Conservation (phyloP, 2,797 vertebrate genomes). For the Hipposideros larvatus region DNA sequence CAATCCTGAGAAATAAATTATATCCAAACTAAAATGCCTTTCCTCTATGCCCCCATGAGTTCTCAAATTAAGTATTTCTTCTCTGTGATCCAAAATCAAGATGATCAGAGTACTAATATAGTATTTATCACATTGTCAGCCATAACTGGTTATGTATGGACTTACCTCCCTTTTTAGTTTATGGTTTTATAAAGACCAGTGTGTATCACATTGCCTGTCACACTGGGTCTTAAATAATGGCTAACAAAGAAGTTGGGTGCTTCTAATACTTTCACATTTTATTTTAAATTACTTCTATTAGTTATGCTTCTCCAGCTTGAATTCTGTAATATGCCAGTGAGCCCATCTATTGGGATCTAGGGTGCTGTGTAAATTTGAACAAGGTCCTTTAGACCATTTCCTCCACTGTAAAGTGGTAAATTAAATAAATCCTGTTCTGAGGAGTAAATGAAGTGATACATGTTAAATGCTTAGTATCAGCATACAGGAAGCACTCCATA, state of each 20-base stretch:
- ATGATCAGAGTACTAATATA: background rate
- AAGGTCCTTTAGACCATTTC: background rate
- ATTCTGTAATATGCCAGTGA: background rate
- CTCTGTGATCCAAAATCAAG: constrained; percentile 16
- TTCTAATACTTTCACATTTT: constrained; percentile 15
- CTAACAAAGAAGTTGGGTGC: background rate
- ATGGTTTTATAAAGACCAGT: background rate
- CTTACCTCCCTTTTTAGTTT: background rate
- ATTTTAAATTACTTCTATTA: constrained; percentile 1
- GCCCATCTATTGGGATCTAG: background rate
- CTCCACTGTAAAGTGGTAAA: background rate
- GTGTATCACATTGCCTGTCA: background rate
- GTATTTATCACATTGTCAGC: background rate
- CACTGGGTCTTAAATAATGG: background rate
- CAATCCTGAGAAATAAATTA: background rate
- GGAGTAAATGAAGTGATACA: background rate
- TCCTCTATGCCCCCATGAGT: background rate
- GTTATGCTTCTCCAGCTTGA: background rate
- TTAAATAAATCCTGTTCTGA: background rate
- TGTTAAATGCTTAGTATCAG: background rate
- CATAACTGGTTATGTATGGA: background rate
- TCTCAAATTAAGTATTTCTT: background rate
- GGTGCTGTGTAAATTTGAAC: background rate
- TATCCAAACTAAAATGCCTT: constrained; percentile 11
- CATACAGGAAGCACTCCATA: background rate